A percentile compares a stretch with the other conserved stretches of the same genome.
Evolutionary conservation across 2,113 vertebrate genomes (phyloP).

Genomic region (Notiomystis cincta): DNA sequence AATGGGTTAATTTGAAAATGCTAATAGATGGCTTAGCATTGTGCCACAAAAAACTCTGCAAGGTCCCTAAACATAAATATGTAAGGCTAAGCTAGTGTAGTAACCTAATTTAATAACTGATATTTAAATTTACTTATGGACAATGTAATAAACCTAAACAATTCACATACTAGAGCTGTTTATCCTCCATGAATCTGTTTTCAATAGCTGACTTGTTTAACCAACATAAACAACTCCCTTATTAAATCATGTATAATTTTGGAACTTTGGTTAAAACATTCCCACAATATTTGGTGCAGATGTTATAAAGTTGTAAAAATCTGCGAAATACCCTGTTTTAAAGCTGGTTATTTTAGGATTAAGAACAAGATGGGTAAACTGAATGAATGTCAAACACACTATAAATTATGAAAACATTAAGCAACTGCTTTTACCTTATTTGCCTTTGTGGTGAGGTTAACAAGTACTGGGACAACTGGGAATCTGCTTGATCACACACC

Average conservation of each 20-base stretch:
- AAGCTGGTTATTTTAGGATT: constrained; percentile 26
- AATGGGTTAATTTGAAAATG: neutral
- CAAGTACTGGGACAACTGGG: neutral
- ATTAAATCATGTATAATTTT: constrained; percentile 49
- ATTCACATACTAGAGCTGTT: constrained; percentile 2
- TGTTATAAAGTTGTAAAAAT: constrained; percentile 41
- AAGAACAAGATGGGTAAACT: neutral
- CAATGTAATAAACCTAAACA: constrained; percentile 16
- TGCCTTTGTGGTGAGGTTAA: neutral
- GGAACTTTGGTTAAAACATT: constrained; percentile 30
- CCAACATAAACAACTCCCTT: constrained; percentile 36
- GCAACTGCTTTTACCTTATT: neutral
- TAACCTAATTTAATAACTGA: neutral
- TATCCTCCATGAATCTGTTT: constrained; percentile 37
- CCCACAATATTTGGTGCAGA: constrained; percentile 47
- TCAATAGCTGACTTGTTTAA: constrained; percentile 49
- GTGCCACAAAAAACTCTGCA: neutral
- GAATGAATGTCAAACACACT: neutral
- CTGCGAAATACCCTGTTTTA: neutral
- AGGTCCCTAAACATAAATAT: neutral
- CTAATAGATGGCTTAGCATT: neutral
- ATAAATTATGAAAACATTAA: neutral
- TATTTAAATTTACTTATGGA: neutral
- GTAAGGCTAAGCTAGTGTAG: neutral
- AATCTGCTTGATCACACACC: neutral